Evolutionary conservation across 1,140 invertebrate genomes (phyloP).

Genomic region (Aphis craccivora): DNA sequence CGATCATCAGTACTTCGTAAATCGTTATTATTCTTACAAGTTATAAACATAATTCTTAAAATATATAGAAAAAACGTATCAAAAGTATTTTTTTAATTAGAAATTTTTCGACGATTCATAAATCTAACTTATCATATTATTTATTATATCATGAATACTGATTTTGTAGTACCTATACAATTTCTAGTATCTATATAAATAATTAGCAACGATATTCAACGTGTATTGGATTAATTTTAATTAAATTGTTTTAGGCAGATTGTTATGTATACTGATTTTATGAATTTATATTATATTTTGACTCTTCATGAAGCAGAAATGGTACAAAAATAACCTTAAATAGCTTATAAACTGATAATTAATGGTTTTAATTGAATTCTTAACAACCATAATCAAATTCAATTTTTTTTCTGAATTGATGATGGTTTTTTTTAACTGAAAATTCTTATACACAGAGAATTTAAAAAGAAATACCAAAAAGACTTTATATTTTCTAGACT

Average conservation of each 20-base stretch:
- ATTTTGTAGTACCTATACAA: neutral
- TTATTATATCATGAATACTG: neutral
- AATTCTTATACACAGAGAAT: no score
- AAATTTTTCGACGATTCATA: neutral
- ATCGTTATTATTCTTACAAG: neutral
- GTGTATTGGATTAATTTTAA: neutral
- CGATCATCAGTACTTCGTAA: neutral
- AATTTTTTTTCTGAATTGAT: neutral
- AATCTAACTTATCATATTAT: neutral
- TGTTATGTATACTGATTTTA: neutral
- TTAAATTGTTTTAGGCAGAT: neutral
- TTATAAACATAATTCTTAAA: neutral
- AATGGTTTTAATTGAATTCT: no score
- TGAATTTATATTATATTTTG: neutral
- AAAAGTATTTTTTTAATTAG: neutral
- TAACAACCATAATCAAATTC: no score
- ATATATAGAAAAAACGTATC: neutral
- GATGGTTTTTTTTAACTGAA: neutral
- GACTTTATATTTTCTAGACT: neutral
- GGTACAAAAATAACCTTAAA: neutral
- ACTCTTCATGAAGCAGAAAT: neutral
- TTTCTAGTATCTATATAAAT: neutral
- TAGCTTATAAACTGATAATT: neutral
- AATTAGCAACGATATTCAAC: neutral
- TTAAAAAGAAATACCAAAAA: no score